Evolutionary conservation across 2,888 invertebrate genomes (phyloP).

Genomic region (Conistra vaccinii): DNA sequence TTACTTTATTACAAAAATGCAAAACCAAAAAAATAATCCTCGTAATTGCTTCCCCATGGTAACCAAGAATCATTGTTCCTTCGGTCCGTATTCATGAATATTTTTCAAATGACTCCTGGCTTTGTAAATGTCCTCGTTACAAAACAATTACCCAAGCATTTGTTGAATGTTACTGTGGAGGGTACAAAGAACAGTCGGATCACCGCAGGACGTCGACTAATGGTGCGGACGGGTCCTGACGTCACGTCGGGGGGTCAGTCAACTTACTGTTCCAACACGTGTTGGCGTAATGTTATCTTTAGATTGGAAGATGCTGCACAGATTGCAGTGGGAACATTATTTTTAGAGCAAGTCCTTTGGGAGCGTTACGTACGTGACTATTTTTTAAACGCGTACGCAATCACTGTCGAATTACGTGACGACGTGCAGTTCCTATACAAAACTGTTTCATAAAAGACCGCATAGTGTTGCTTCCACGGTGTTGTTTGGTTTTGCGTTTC

Average conservation of each 20-base stretch:
- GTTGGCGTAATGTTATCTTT: slow-evolving; percentile 73
- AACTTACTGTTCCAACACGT: slow-evolving; percentile 77
- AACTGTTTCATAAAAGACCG: slow-evolving; percentile 72
- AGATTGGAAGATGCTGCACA: slow-evolving; percentile 71
- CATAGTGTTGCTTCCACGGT: slow-evolving; percentile 73
- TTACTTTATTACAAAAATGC: slow-evolving; percentile 33
- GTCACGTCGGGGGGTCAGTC: slow-evolving; percentile 77
- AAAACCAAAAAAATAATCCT: slow-evolving; percentile 29
- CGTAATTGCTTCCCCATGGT: slow-evolving; percentile 42
- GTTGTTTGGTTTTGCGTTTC: slow-evolving; percentile 72
- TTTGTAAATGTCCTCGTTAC: slow-evolving; percentile 72
- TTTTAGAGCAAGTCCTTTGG: slow-evolving; percentile 70
- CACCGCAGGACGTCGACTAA: slow-evolving; percentile 82
- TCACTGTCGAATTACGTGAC: slow-evolving; percentile 73
- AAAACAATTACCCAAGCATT: slow-evolving; percentile 74
- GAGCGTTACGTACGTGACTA: slow-evolving; percentile 59
- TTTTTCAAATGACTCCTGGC: slow-evolving; percentile 59
- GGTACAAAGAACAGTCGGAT: slow-evolving; percentile 71
- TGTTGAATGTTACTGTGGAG: slow-evolving; percentile 69
- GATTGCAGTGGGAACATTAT: slow-evolving; percentile 73
- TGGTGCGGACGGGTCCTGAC: slow-evolving; percentile 74
- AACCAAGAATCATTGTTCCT: slow-evolving; percentile 47
- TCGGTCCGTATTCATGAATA: slow-evolving; percentile 52
- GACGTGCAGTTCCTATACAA: slow-evolving; percentile 67
- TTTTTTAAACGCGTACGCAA: slow-evolving; percentile 63